Percentiles rank a stretch among this genome's conserved stretches.
Evolutionary conservation across 2,888 invertebrate genomes (phyloP).

Genomic region (Amorpha juglandis): DNA sequence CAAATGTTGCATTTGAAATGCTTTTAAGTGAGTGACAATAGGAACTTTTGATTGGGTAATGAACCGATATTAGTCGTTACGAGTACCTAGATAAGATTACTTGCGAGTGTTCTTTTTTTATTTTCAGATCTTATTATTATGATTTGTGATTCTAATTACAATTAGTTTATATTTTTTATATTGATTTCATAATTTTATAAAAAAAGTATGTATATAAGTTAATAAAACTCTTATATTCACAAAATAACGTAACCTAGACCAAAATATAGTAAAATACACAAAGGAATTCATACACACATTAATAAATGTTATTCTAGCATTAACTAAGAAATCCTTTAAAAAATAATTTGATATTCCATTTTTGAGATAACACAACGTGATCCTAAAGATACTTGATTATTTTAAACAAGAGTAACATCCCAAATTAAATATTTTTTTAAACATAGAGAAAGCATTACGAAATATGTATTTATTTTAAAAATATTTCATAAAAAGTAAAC

Average conservation of each 20-base stretch:
- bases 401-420: no score
- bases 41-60: constrained; percentile 7
- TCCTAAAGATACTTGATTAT: not conserved
- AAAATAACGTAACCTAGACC: not conserved
- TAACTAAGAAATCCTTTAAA: not conserved
- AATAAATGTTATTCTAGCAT: not conserved
- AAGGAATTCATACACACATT: not conserved
- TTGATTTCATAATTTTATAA: constrained; percentile 4
- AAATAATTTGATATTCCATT: constrained; percentile 8
- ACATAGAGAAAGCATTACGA: no score
- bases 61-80: not conserved
- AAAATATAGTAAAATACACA: not conserved
- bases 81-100: not conserved
- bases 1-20: not conserved
- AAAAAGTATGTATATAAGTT: not conserved
- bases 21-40: not conserved
- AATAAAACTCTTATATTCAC: not conserved
- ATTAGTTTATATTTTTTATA: not conserved
- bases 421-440: no score
- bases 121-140: not conserved
- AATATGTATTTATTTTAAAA: no score
- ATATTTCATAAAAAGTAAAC: no score
- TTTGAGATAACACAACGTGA: not conserved
- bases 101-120: not conserved
- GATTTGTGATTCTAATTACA: not conserved